Percentiles rank a stretch among this genome's conserved stretches.
phyloP scores from a whole-genome alignment of 2,113 vertebrate species.

The Cygnus atratus region DNA sequence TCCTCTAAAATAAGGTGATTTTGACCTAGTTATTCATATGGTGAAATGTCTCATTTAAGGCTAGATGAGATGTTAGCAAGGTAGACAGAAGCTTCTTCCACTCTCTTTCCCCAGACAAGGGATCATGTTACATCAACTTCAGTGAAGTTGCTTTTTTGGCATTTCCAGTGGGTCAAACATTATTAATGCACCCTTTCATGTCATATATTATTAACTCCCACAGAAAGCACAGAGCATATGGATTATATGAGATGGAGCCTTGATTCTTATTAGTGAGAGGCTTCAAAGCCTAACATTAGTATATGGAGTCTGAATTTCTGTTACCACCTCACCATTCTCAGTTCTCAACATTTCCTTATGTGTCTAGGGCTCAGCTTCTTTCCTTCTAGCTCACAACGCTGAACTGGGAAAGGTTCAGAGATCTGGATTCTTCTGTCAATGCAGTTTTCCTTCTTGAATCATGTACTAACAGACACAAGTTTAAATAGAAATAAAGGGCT shows the following conservation, averaged over 20 bases:
- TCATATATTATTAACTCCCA: neutral
- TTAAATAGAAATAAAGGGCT: neutral
- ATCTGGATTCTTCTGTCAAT: neutral
- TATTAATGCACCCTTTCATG: neutral
- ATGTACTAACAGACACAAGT: neutral
- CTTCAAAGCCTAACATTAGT: neutral
- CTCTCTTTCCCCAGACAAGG: neutral
- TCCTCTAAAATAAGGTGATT: neutral
- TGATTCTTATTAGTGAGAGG: neutral
- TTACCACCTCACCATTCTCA: neutral
- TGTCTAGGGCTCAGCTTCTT: neutral
- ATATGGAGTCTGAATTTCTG: neutral
- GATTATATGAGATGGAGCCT: neutral
- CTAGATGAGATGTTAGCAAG: neutral
- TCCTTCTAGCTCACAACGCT: neutral
- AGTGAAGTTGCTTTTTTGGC: neutral
- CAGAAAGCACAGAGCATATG: neutral
- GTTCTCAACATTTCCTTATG: neutral
- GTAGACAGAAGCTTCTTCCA: neutral
- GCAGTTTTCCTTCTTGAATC: neutral
- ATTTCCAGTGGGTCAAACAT: neutral
- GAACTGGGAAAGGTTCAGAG: neutral
- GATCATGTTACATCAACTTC: rapidly evolving
- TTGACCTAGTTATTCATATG: neutral
- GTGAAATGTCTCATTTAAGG: neutral